Percentiles rank a stretch among this genome's conserved stretches.
These are phyloP conservation scores for Temnothorax nylanderi DNA, from an alignment of 1,140 invertebrate genomes.

Conservation along the genomic window DNA sequence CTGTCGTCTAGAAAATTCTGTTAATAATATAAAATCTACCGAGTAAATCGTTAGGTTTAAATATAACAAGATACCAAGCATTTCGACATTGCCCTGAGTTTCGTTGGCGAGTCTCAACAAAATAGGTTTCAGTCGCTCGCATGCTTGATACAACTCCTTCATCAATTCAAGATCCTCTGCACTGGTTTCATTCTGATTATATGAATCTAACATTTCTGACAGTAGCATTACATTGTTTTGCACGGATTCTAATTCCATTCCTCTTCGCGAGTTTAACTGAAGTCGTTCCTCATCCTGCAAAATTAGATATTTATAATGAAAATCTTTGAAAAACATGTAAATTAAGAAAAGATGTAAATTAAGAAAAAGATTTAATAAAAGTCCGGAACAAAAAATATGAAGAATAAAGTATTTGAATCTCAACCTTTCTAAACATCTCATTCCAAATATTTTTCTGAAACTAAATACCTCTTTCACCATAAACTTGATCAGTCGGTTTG, in stretches of 20 bases:
- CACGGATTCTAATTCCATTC: slow-evolving; percentile 93
- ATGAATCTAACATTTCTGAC: slow-evolving; percentile 94
- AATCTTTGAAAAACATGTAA: not conserved
- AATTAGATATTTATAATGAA: not conserved
- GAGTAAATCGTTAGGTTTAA: not conserved
- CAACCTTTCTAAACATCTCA: not conserved
- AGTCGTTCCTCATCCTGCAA: slow-evolving; percentile 93
- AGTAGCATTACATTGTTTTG: slow-evolving; percentile 94
- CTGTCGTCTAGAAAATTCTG: no score
- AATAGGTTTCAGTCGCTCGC: slow-evolving; percentile 91
- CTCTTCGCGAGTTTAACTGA: slow-evolving; percentile 91
- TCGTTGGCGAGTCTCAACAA: slow-evolving; percentile 93
- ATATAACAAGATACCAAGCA: slow-evolving; percentile 85
- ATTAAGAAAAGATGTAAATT: no score
- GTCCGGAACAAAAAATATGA: not conserved
- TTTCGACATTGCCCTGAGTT: slow-evolving; percentile 91
- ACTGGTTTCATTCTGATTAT: slow-evolving; percentile 87
- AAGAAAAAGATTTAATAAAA: no score
- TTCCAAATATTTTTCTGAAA: not conserved
- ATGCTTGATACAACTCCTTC: slow-evolving; percentile 93
- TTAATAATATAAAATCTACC: not conserved
- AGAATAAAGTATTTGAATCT: not conserved
- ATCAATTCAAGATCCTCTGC: slow-evolving; percentile 93
- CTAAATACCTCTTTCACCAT: slow-evolving; percentile 95
- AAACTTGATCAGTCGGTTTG: slow-evolving; percentile 97